Base-by-base conservation (phyloP, 1,140 invertebrate species). In the Ceratina calcarata region DNA sequence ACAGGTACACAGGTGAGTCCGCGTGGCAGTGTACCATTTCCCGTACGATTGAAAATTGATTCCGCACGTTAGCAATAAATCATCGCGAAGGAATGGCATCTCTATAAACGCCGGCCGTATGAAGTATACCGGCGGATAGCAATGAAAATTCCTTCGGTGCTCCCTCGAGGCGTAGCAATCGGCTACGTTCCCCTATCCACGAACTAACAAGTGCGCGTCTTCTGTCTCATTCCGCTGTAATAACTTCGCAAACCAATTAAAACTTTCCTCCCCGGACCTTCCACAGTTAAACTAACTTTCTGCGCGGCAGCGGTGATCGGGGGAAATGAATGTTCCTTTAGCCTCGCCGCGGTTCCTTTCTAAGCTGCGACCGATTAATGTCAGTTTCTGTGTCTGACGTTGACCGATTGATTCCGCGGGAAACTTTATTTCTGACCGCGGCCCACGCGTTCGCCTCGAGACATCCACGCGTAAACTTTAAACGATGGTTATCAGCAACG, bases 1-100 rank as follows among this genome's bases (percentile, higher is more conserved):
- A 98, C 90, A 96, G 96, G 91, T 95, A 95, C 72, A 98, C 97
- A 88, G 97, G 97, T 98, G 91, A 93, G 55, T 18, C 10, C 16
- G 95, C 96, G 90, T 55, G 18, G 18, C 18, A 55, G 55, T 92
- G 96, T 84, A 94, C 96, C 20, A 95, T 18, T 57, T 57, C 15
- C 16, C n/a, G 55, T 4, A 95, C 55, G 15, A 57, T 57, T 45
- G 37, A 45, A 45, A 45, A 10, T 45, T 45, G 37, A 45, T 45
- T 45, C 37, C 37, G 3, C 37, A 1, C 6, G 37, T 8, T 45
- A 6, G 37, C 37, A 45, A 45, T 45, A 45, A 45, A 45, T 45
- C 1, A 94, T 97, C 15, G 96, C 96, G 96, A 0, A 92, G 93
- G 49, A 96, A 96, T 3, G 49, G 18, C 20, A 27, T 49, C 37